Conservation (phyloP, 92 coral and sea anemone genomes). For the Pocillopora grandis region DNA sequence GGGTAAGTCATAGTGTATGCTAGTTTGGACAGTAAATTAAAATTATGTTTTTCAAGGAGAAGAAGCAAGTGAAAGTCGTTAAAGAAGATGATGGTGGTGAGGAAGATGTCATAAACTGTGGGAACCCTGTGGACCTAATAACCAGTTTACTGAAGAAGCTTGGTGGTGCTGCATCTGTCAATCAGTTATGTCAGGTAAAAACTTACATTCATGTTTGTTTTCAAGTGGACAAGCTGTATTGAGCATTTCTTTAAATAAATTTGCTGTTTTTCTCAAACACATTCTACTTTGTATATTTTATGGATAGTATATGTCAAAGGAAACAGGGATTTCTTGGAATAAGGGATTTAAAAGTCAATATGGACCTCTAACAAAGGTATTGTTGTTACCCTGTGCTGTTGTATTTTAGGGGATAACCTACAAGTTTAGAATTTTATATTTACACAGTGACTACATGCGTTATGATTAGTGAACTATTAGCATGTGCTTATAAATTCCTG, state of each 20-base stretch:
- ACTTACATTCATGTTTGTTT: neutral
- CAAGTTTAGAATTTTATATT: neutral
- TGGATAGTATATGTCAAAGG: constrained; percentile 61
- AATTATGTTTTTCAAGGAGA: constrained; percentile 26
- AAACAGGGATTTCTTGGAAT: constrained; percentile 79
- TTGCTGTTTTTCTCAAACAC: neutral
- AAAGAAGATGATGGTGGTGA: constrained; percentile 9
- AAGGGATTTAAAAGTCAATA: constrained; percentile 64
- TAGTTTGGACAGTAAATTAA: too few species aligned
- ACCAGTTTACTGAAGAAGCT: constrained; percentile 56
- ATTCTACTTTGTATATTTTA: neutral
- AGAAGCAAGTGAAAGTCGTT: constrained; percentile 46
- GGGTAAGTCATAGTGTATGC: neutral
- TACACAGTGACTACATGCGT: too few species aligned
- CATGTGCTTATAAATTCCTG: too few species aligned
- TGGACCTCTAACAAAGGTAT: constrained; percentile 81
- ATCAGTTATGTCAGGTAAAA: constrained; percentile 77
- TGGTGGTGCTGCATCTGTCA: constrained; percentile 78
- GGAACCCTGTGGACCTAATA: constrained; percentile 67
- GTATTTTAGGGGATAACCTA: too few species aligned
- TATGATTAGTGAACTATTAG: too few species aligned
- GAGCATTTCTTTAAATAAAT: neutral
- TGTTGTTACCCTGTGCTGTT: neutral
- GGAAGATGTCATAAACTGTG: constrained; percentile 43
- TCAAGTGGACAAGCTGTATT: neutral